Evolutionary conservation across 2,797 vertebrate species (phyloP), one percentile per base, ranked within the genome.

Genomic region (Phoebastria nigripes): DNA sequence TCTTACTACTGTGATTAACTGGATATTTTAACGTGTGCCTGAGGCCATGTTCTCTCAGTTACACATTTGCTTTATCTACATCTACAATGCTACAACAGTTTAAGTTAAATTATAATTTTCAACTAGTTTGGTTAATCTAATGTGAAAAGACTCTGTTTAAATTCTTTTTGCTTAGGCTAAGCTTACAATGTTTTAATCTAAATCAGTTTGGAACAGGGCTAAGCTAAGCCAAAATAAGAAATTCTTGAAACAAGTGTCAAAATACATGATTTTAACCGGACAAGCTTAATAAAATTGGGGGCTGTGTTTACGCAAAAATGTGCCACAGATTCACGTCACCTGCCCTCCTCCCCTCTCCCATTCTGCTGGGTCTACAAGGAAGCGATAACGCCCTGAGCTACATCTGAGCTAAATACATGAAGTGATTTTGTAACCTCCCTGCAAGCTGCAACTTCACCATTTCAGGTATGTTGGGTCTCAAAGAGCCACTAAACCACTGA

Each of bases 31-130:
- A 72, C 2, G 0, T 71, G 62, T 90, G 93, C 96, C 87, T 25
- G 42, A 89, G 82, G 95, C 84, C 55, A 14, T 11, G 18, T 86
- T 91, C 80, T 97, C 72, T 80, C 77, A 82, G 71, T 96, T 95
- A 83, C 66, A 87, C 31, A 37, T 85, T 89, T 79, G 62, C 37
- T 82, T 85, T 69, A 82, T 83, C 95, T 89, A 56, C 54, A 83
- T 89, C 35, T 90, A 86, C 69, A 67, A 17, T 69, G 58, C 31
- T 94, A 73, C 35, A 89, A 39, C 3, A 59, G 21, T 83, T 94
- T 72, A 94, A 49, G 28, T 81, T 82, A 91, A 94, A 81, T 87
- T 81, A 37, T 35, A 58, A 47, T 94, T 96, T 88, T 78, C 58
- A 88, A 56, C 65, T 65, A 55, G 17, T 83, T 94, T 90, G 37